Evolutionary conservation across 1,140 invertebrate species (phyloP), one percentile per base, ranked within the genome.

Genomic region (Glomeris maerens): DNA sequence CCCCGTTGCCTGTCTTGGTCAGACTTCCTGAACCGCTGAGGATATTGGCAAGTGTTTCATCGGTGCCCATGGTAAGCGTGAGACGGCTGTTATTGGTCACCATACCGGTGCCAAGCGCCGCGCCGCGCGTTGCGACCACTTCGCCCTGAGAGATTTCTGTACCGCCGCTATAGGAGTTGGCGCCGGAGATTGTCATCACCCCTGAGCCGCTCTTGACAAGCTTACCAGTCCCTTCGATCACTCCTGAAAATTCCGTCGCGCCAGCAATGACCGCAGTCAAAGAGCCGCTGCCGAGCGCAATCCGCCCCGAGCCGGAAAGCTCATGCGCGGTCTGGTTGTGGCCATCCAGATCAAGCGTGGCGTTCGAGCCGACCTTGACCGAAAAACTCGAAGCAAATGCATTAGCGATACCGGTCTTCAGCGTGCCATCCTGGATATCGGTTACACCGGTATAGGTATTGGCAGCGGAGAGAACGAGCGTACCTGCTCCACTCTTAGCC

Each of bases 391-490:
- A 10, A 17, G 10, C 41, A n/a, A 17, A 5, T 5, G 17, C 41
- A 21, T 42, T 17, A 5, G 23, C 41, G 41, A 10, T 17, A 5
- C 10, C 21, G 5, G 41, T 22, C 41, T 20, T n/a, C 17, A 42
- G 41, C 17, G 41, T 42, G 5, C 41, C 41, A 5, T 17, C 41
- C 5, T 42, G 5, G 10, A 42, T 21, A 4, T 7, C 10, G 10
- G 41, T 42, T 17, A 22, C 21, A 17, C 41, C 41, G 41, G 10
- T 42, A 21, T 42, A 42, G 41, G 41, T 42, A 42, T 42, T 42
- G 5, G 10, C 21, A 10, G 5, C 17, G 41, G 10, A 7, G 5
- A 42, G 41, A 4, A 7, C 5, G n/a, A 42, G 41, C 5, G 41
- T 42, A 7, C 41, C 41, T 7, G 10, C 41, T n/a, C 41, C 41